These are phyloP conservation scores for Actinostola sp. DNA, from an alignment of 92 coral and sea anemone species.

Conservation along the genomic window DNA sequence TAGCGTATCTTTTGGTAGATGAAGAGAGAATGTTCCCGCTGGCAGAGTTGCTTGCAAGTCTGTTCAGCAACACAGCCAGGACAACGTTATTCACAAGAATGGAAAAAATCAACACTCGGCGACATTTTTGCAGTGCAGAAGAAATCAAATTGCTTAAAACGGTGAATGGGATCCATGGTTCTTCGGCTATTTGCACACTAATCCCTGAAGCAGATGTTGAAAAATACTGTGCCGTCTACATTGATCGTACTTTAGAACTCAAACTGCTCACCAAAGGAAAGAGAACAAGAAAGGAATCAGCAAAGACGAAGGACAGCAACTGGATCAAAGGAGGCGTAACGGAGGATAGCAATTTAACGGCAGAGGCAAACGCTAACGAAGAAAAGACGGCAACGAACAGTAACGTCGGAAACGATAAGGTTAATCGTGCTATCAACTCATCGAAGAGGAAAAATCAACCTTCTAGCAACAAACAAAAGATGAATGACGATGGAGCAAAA, in stretches of 20 bases:
- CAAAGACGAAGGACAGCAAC: constrained; percentile 17
- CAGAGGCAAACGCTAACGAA: not conserved
- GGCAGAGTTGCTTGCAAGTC: constrained; percentile 80
- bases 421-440: constrained; percentile 14
- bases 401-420: constrained; percentile 16
- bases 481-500: constrained; percentile 17
- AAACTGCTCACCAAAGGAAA: constrained; percentile 18
- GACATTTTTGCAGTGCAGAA: constrained; percentile 82
- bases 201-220: constrained; percentile 84
- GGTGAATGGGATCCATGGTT: constrained; percentile 92
- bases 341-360: not conserved
- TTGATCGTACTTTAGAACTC: constrained; percentile 51
- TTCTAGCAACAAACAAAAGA: constrained; percentile 8
- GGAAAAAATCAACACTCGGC: constrained; percentile 89
- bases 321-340: constrained; percentile 15
- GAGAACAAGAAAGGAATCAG: constrained; percentile 18
- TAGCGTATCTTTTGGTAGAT: constrained; percentile 84
- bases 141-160: constrained; percentile 88
- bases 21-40: constrained; percentile 86
- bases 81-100: constrained; percentile 91
- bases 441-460: constrained; percentile 13
- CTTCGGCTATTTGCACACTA: constrained; percentile 90
- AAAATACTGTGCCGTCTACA: constrained; percentile 72
- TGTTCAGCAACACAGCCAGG: constrained; percentile 79
- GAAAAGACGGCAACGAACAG: constrained; percentile 11